phyloP scores from a whole-genome alignment of 2,113 vertebrate species.

The Axis porcinus region DNA sequence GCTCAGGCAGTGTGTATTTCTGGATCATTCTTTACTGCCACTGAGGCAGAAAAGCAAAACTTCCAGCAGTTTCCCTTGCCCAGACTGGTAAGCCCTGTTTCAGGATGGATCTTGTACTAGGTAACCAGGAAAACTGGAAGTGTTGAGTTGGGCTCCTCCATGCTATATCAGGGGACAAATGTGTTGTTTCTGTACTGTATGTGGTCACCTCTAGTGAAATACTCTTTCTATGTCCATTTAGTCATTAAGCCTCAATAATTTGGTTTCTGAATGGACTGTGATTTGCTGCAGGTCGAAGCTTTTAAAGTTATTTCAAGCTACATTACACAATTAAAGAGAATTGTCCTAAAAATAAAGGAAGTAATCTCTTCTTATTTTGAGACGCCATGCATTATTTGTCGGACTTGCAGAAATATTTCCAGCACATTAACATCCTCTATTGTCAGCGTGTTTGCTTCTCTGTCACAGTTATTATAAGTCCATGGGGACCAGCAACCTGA shows the following conservation, averaged over 20 bases:
- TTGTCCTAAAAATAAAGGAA: not conserved
- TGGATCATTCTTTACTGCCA: not conserved
- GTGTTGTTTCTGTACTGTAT: not conserved
- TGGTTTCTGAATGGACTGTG: not conserved
- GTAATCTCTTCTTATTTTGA: not conserved
- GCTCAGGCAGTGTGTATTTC: not conserved
- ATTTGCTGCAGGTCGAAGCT: not conserved
- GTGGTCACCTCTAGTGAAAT: not conserved
- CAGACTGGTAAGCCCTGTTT: not conserved
- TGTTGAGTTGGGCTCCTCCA: not conserved
- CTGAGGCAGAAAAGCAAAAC: not conserved
- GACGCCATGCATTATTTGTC: accelerated
- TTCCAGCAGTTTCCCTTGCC: not conserved
- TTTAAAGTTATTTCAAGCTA: not conserved
- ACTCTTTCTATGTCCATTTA: not conserved
- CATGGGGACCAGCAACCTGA: not conserved
- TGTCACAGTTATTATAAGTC: not conserved
- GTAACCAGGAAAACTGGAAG: not conserved
- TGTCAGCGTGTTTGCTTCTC: not conserved
- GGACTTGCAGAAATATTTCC: not conserved
- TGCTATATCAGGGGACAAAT: not conserved
- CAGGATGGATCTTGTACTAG: too few relatives aligned
- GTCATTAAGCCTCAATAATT: not conserved
- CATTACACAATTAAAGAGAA: not conserved
- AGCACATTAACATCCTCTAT: not conserved